phyloP scores from a whole-genome alignment of 2,113 vertebrate genomes.

The Xyrauchen texanus region DNA sequence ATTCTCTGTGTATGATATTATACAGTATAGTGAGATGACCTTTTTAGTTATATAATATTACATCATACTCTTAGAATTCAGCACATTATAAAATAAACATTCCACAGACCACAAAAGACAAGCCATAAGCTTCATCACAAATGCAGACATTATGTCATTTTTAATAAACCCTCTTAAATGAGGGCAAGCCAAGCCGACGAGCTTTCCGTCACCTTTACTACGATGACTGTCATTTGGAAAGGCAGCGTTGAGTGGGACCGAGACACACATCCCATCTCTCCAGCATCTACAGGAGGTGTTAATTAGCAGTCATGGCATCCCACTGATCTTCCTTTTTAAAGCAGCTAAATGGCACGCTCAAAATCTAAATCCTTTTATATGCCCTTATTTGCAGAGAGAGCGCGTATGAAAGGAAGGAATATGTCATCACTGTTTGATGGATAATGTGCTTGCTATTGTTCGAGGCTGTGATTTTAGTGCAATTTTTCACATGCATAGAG shows the following conservation, averaged over 20 bases:
- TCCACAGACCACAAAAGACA: conserved; percentile 1
- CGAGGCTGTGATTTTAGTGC: conserved; percentile 6
- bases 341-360: conserved; percentile 68
- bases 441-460: conserved; percentile 59
- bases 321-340: conserved; percentile 66
- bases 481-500: too few relatives aligned
- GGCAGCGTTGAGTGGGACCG: conserved; percentile 47
- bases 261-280: conserved; percentile 53
- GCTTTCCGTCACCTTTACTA: conserved; percentile 76
- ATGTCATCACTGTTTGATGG: conserved; percentile 61
- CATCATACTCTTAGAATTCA: neutral
- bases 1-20: too few relatives aligned
- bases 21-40: neutral
- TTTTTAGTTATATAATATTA: conserved; percentile 27
- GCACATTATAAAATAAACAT: conserved; percentile 7
- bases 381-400: conserved; percentile 66
- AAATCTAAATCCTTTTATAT: conserved; percentile 75
- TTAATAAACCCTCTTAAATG: conserved; percentile 71
- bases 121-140: conserved; percentile 30
- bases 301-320: conserved; percentile 72
- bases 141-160: conserved; percentile 61
- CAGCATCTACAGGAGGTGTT: conserved; percentile 70
- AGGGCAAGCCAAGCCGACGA: conserved; percentile 69
- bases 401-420: conserved; percentile 55
- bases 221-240: conserved; percentile 73